A percentile compares a stretch with the other conserved stretches of the same genome.
These are phyloP conservation scores for Acrocephalus scirpaceus DNA, from an alignment of 2,797 vertebrate species.

Conservation along the genomic window DNA sequence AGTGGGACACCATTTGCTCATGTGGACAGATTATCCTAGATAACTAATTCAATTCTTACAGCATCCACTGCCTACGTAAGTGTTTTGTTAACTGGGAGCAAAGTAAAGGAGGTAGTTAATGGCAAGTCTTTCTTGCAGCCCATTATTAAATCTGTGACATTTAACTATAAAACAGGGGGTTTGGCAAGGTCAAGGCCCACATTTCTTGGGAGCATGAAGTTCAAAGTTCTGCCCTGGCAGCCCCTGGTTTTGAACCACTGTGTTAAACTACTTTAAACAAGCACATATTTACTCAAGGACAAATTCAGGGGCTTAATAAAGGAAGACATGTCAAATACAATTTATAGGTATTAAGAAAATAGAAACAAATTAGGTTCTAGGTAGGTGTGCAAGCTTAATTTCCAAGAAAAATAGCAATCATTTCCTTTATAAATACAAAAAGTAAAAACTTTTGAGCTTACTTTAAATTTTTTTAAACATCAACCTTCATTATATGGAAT, in stretches of 20 bases:
- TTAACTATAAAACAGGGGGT: conserved; percentile 64
- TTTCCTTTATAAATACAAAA: conserved; percentile 50
- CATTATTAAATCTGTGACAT: conserved; percentile 71
- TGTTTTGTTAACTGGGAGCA: conserved; percentile 64
- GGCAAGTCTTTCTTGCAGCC: conserved; percentile 44
- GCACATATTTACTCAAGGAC: conserved; percentile 31
- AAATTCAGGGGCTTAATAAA: conserved; percentile 63
- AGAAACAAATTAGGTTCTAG: conserved; percentile 31
- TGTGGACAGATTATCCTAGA: conserved; percentile 67
- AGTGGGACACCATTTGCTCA: conserved; percentile 76
- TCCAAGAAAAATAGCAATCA: conserved; percentile 14
- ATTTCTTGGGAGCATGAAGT: conserved; percentile 55
- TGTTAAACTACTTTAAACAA: conserved; percentile 31
- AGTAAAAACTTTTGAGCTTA: conserved; percentile 9
- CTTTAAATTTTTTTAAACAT: conserved; percentile 56
- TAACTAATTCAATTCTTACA: conserved; percentile 66
- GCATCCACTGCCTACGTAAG: conserved; percentile 38
- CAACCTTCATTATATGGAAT: conserved; percentile 31
- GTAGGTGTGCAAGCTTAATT: conserved; percentile 36
- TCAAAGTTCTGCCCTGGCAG: conserved; percentile 55
- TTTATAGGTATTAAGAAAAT: conserved; percentile 41
- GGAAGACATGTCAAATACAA: conserved; percentile 49
- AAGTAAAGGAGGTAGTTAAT: conserved; percentile 66
- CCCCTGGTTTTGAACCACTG: conserved; percentile 22
- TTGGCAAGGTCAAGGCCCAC: conserved; percentile 56